Percentiles rank a stretch among this genome's conserved stretches.
Evolutionary conservation across 2,888 invertebrate genomes (phyloP).

Genomic region (Oligia strigilis): DNA sequence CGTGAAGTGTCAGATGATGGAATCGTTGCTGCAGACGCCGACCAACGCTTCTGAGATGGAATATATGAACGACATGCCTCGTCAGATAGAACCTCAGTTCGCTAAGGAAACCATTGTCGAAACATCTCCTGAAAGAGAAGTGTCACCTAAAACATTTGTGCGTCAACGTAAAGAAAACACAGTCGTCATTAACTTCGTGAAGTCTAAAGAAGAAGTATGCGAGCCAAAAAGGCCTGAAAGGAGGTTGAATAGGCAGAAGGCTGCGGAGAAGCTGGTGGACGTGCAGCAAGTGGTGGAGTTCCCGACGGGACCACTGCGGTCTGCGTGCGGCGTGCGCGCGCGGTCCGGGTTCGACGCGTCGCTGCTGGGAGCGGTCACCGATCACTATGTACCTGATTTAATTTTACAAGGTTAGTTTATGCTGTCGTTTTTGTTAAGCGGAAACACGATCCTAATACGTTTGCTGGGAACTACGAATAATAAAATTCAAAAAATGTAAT

Average conservation of each 20-base stretch:
- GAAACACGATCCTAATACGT: neutral
- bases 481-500: too few relatives aligned
- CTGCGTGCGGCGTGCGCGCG: constrained; percentile 39
- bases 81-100: constrained; percentile 83
- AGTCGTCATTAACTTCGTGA: constrained; percentile 80
- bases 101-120: constrained; percentile 80
- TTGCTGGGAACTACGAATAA: neutral
- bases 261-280: constrained; percentile 54
- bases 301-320: constrained; percentile 79
- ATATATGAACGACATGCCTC: constrained; percentile 87
- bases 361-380: constrained; percentile 91
- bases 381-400: constrained; percentile 94
- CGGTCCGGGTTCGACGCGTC: constrained; percentile 90
- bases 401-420: constrained; percentile 92
- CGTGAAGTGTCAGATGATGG: constrained; percentile 88
- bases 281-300: constrained; percentile 90
- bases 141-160: constrained; percentile 85
- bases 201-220: constrained; percentile 40
- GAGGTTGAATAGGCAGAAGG: constrained; percentile 61
- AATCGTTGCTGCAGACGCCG: constrained; percentile 93
- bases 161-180: constrained; percentile 85
- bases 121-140: constrained; percentile 65
- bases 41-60: constrained; percentile 94
- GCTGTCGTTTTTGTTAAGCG: neutral
- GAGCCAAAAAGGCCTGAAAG: constrained; percentile 63